A percentile compares a stretch with the other conserved stretches of the same genome.
Evolutionary conservation across 1,140 invertebrate species (phyloP).

Genomic region (Bacillus rossius): DNA sequence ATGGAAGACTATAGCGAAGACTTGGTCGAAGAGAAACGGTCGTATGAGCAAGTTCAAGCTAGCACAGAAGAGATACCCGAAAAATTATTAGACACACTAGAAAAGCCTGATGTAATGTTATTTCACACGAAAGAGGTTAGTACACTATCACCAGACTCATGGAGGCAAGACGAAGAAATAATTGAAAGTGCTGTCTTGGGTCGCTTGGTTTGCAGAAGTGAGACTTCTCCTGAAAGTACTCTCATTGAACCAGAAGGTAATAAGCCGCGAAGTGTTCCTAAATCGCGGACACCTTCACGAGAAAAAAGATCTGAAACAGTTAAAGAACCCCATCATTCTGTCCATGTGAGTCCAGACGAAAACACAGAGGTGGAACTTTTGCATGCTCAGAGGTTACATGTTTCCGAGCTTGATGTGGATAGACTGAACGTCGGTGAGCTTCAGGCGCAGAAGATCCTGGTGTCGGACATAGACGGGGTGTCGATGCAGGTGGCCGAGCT

Average conservation of each 20-base stretch:
- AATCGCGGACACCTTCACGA: not conserved
- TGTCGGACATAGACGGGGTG: slow-evolving; percentile 70
- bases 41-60: slow-evolving; percentile 4
- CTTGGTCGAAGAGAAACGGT: slow-evolving; percentile 52
- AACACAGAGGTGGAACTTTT: slow-evolving; percentile 31
- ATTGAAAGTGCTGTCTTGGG: too few relatives aligned
- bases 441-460: slow-evolving; percentile 67
- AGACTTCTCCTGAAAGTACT: too few relatives aligned
- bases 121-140: too few relatives aligned
- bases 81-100: too few relatives aligned
- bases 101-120: not conserved
- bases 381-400: slow-evolving; percentile 53
- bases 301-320: too few relatives aligned
- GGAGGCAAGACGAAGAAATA: not conserved
- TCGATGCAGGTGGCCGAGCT: slow-evolving; percentile 62
- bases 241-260: too few relatives aligned
- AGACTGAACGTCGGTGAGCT: slow-evolving; percentile 66
- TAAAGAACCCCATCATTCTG: slow-evolving; percentile 29
- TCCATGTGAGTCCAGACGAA: slow-evolving; percentile 20
- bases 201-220: too few relatives aligned
- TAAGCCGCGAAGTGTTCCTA: too few relatives aligned
- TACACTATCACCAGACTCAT: too few relatives aligned
- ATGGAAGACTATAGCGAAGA: slow-evolving; percentile 65
- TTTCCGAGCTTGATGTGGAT: slow-evolving; percentile 69
- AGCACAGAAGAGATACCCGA: slow-evolving; percentile 5